Evolutionary conservation across 2,888 invertebrate genomes (phyloP).

Genomic region (Lasioglossum villosulum): DNA sequence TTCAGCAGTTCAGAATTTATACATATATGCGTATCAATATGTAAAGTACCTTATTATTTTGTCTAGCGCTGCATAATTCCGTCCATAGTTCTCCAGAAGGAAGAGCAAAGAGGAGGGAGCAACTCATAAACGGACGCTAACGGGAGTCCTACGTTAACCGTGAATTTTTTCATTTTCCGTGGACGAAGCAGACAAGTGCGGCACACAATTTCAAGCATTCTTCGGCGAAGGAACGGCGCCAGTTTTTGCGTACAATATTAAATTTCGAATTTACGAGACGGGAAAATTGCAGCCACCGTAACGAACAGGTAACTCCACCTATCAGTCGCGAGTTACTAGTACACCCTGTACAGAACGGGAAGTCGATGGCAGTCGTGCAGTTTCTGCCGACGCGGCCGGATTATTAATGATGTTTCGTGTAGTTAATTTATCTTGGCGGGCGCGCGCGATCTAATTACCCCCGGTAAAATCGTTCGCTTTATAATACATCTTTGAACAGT

Average conservation of each 20-base stretch:
- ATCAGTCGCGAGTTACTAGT: slow-evolving; percentile 14
- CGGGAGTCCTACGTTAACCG: neutral
- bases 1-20: too few species aligned
- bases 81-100: neutral
- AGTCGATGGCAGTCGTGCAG: neutral
- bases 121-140: neutral
- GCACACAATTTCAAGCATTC: slow-evolving; percentile 32
- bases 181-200: slow-evolving; percentile 19
- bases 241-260: slow-evolving; percentile 26
- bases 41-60: neutral
- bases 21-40: neutral
- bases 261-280: slow-evolving; percentile 8
- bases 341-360: slow-evolving; percentile 9
- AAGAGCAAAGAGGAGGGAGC: too few species aligned
- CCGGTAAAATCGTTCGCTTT: slow-evolving; percentile 18
- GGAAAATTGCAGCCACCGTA: neutral
- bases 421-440: slow-evolving; percentile 7
- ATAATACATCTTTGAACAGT: slow-evolving; percentile 30
- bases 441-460: neutral
- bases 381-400: slow-evolving; percentile 9
- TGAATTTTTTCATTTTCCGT: slow-evolving; percentile 32
- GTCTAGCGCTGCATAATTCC: neutral
- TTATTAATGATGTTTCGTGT: slow-evolving; percentile 46
- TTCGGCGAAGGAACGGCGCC: slow-evolving; percentile 4
- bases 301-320: neutral